Evolutionary conservation across 2,113 vertebrate genomes (phyloP), one percentile per base, ranked within the genome.

Genomic region (Catharus minimus): DNA sequence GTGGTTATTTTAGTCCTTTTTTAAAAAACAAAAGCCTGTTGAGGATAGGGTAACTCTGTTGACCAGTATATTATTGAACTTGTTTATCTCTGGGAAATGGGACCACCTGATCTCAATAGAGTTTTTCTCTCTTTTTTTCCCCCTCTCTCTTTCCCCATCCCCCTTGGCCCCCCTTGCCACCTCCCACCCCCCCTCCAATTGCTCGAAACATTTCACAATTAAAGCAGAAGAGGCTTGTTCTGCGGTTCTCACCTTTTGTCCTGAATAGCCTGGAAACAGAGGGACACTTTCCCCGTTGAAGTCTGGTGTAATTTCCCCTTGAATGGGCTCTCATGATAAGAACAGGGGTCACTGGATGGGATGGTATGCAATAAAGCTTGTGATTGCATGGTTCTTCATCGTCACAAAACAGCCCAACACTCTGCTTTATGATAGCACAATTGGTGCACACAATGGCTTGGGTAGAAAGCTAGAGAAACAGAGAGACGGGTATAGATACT

Each of bases 1-100:
- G 97, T 97, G 97, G 97, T 97, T 97, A 96, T 97, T 98, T 96
- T 97, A 97, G 97, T 95, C 97, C 96, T 98, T 97, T 98, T 97
- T 96, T 73, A 75, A 92, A 93, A 95, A 96, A 98, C 97, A 98
- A 98, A 98, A 97, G 97, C 93, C 95, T 97, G 95, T 96, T 94
- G 97, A 97, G 90, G 97, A 92, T 97, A 96, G 97, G 96, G 97
- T 97, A 97, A 97, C 96, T 97, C 97, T 96, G 96, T 96, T 97
- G 98, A 97, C 97, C 96, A 91, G 92, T 91, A 90, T 93, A 97
- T 97, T 94, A 97, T 98, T 96, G 96, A 97, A 94, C 96, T 96
- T 97, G 96, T 95, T 97, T 97, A 96, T 97, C 95, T 95, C 95
- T 96, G 94, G 96, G 95, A 96, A 97, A 96, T 96, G 96, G 90